These are phyloP conservation scores for Tetramorium alpestre DNA, from an alignment of 1,140 invertebrate species.

Conservation along the genomic window DNA sequence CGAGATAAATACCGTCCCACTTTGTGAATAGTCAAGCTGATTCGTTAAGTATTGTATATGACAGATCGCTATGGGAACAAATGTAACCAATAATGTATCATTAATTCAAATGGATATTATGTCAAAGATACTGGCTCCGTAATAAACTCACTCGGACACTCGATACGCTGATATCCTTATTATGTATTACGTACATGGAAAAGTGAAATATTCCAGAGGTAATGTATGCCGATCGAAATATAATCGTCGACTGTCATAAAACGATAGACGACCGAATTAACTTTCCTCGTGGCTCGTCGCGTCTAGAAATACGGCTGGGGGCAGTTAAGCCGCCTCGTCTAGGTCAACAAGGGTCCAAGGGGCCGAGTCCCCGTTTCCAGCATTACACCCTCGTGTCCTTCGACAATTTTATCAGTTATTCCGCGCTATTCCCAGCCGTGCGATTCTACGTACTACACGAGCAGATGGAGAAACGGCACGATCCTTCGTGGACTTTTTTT, in stretches of 20 bases:
- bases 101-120: conserved; percentile 40
- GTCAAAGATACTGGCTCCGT: not conserved
- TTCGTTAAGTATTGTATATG: conserved; percentile 24
- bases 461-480: conserved; percentile 64
- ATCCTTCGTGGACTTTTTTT: conserved; percentile 53
- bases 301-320: not conserved
- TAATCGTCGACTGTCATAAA: conserved; percentile 15
- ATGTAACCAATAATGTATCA: conserved; percentile 15
- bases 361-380: conserved; percentile 43
- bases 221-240: conserved; percentile 36
- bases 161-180: conserved; percentile 24
- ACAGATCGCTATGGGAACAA: conserved; percentile 29
- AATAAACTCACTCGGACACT: conserved; percentile 22
- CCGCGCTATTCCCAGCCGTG: conserved; percentile 74
- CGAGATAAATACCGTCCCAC: conserved; percentile 11
- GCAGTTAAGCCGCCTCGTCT: conserved; percentile 31
- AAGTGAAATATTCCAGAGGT: conserved; percentile 25
- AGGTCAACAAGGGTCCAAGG: conserved; percentile 41
- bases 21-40: conserved; percentile 10
- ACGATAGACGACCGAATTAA: conserved; percentile 19
- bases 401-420: conserved; percentile 77
- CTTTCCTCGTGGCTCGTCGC: conserved; percentile 21
- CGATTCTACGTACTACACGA: conserved; percentile 72
- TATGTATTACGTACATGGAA: not conserved
- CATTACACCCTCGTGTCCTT: conserved; percentile 65